Evolutionary conservation across 2,113 vertebrate genomes (phyloP).

Genomic region (Zootoca vivipara): DNA sequence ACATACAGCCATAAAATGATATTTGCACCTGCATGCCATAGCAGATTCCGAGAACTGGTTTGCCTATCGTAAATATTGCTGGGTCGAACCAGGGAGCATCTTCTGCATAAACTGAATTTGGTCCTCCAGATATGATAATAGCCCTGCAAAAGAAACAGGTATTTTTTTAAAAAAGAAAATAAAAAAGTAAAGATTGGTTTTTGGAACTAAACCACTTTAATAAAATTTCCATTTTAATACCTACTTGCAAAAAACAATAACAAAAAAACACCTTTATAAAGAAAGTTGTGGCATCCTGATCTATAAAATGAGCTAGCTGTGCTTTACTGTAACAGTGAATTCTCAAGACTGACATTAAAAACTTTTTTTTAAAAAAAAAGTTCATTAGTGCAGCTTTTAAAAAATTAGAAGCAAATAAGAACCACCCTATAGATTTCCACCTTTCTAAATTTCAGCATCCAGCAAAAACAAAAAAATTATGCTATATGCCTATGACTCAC

Average conservation of each 20-base stretch:
- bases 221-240: neutral
- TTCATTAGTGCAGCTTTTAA: neutral
- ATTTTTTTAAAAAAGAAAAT: neutral
- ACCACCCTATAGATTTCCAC: neutral
- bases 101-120: slow-evolving; percentile 97
- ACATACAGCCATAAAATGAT: neutral
- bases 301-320: neutral
- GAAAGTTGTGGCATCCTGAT: neutral
- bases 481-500: neutral
- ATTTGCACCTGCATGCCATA: slow-evolving; percentile 96
- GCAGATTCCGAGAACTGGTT: slow-evolving; percentile 96
- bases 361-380: neutral
- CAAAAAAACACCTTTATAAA: neutral
- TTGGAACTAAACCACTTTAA: neutral
- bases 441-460: neutral
- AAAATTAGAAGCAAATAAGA: neutral
- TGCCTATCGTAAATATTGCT: slow-evolving; percentile 97
- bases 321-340: neutral
- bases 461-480: neutral
- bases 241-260: neutral
- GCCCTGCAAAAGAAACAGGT: slow-evolving; percentile 77
- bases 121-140: slow-evolving; percentile 97
- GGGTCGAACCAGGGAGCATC: slow-evolving; percentile 98
- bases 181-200: neutral
- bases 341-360: neutral